Percentiles rank a stretch among this genome's conserved stretches.
Evolutionary conservation across 2,888 invertebrate species (phyloP).

Genomic region (Rugalucina vietnamica): DNA sequence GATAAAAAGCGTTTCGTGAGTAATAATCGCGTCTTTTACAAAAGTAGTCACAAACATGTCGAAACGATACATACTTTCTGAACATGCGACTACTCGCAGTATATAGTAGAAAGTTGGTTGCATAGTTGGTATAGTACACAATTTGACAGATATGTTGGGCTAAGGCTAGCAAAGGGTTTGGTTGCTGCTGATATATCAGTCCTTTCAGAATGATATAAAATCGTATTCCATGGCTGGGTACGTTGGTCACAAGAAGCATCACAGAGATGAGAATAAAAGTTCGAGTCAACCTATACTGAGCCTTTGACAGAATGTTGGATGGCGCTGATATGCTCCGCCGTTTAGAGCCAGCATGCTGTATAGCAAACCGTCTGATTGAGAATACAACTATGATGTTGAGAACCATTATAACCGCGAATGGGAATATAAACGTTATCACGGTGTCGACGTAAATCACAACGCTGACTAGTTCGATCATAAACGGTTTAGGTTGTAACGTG

Average conservation of each 20-base stretch:
- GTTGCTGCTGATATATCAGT: conserved; percentile 35
- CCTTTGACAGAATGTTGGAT: conserved; percentile 61
- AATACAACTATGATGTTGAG: conserved; percentile 67
- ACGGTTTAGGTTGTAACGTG: conserved; percentile 46
- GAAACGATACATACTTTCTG: conserved; percentile 53
- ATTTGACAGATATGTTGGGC: conserved; percentile 73
- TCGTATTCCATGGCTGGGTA: conserved; percentile 77
- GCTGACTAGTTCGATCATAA: conserved; percentile 58
- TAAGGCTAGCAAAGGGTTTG: conserved; percentile 15
- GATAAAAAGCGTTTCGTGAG: too few relatives aligned
- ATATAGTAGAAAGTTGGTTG: conserved; percentile 72
- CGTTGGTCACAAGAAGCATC: conserved; percentile 73
- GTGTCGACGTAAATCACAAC: conserved; percentile 73
- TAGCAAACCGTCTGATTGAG: conserved; percentile 42
- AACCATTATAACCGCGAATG: conserved; percentile 69
- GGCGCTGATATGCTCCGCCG: conserved; percentile 20
- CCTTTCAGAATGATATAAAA: conserved; percentile 68
- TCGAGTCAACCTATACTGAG: conserved; percentile 70
- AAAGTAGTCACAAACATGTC: conserved; percentile 30
- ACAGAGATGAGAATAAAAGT: conserved; percentile 77
- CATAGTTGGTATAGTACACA: conserved; percentile 72
- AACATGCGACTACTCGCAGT: conserved; percentile 70
- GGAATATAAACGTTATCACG: conserved; percentile 69
- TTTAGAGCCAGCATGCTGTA: conserved; percentile 30
- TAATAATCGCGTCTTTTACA: conserved; percentile 21